These are phyloP conservation scores for Mastomys coucha DNA, from an alignment of 2,113 vertebrate genomes.

Conservation along the genomic window DNA sequence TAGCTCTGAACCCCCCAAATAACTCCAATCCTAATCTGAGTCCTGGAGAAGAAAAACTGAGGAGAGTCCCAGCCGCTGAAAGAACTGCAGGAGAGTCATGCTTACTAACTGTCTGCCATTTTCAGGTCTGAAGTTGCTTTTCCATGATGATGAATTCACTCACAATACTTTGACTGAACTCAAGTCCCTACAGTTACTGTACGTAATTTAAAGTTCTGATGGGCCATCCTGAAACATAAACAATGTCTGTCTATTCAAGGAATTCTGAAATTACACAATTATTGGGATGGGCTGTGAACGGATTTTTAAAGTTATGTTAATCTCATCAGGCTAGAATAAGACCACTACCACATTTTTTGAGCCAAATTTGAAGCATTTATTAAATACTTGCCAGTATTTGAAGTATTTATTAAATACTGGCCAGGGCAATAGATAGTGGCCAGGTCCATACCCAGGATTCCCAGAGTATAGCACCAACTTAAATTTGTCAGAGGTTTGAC, in stretches of 20 bases:
- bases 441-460: not conserved
- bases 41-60: not conserved
- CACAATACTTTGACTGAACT: not conserved
- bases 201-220: not conserved
- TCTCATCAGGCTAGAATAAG: not conserved
- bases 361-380: not conserved
- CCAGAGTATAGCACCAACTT: not conserved
- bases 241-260: not conserved
- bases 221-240: not conserved
- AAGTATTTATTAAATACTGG: not conserved
- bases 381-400: not conserved
- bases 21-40: not conserved
- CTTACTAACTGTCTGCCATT: not conserved
- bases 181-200: not conserved
- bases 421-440: not conserved
- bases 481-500: not conserved
- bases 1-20: not conserved
- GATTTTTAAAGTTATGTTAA: not conserved
- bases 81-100: fast-evolving
- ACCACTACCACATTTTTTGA: not conserved
- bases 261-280: not conserved
- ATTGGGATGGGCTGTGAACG: not conserved
- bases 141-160: not conserved
- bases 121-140: not conserved
- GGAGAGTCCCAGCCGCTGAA: not conserved